phyloP scores from a whole-genome alignment of 2,797 vertebrate genomes.

The Arrhamphus sclerolepis region DNA sequence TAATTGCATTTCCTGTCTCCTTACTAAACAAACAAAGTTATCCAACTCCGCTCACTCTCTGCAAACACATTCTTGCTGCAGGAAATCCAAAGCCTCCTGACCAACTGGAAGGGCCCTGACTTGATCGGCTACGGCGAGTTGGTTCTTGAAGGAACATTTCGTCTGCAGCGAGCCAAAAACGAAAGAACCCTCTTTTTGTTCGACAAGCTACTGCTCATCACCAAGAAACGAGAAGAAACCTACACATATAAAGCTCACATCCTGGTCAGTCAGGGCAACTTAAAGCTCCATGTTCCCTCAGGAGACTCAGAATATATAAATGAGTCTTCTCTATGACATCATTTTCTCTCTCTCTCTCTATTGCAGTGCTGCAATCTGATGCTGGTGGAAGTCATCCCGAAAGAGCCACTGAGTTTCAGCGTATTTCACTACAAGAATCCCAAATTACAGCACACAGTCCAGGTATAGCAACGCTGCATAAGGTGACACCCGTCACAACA shows the following conservation, averaged over 20 bases:
- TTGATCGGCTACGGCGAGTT: slow-evolving; percentile 95
- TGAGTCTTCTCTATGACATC: neutral
- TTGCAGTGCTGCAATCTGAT: slow-evolving; percentile 96
- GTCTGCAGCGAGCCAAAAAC: slow-evolving; percentile 95
- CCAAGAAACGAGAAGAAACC: slow-evolving; percentile 95
- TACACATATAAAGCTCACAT: slow-evolving; percentile 98
- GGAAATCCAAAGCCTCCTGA: slow-evolving; percentile 98
- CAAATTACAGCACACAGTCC: slow-evolving; percentile 97
- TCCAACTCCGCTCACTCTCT: neutral
- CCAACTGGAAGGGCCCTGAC: slow-evolving; percentile 98
- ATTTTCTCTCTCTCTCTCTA: slow-evolving; percentile 15
- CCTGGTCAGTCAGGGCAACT: slow-evolving; percentile 81
- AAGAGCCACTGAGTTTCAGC: slow-evolving; percentile 96
- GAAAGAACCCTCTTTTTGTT: slow-evolving; percentile 96
- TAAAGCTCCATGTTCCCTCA: neutral
- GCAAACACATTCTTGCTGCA: slow-evolving; percentile 57
- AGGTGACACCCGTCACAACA: neutral
- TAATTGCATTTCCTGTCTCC: slow-evolving; percentile 5
- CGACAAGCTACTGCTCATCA: slow-evolving; percentile 95
- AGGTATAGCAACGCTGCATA: slow-evolving; percentile 80
- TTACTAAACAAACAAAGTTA: neutral
- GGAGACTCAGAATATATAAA: neutral
- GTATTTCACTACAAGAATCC: slow-evolving; percentile 99
- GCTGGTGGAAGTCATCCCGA: slow-evolving; percentile 97
- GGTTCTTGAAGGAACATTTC: slow-evolving; percentile 96